These are phyloP conservation scores for Dynastes maya DNA, from an alignment of 2,888 invertebrate species.

Conservation along the genomic window DNA sequence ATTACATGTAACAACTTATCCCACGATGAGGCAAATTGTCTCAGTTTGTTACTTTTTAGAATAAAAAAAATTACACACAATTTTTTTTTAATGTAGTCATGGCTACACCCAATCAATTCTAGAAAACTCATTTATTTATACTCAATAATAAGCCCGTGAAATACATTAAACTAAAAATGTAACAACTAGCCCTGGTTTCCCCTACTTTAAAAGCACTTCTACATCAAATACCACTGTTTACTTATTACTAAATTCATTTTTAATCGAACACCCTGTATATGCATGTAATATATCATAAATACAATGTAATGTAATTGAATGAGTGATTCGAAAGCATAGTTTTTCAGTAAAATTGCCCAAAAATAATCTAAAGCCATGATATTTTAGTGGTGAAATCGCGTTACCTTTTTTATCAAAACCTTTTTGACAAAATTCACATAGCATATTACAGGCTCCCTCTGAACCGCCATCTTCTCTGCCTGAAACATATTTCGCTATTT, in stretches of 20 bases:
- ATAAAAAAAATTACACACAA: no score
- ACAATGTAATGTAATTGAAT: constrained; percentile 17
- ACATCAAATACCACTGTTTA: no score
- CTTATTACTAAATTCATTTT: neutral
- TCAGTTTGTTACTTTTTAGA: no score
- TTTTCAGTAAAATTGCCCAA: constrained; percentile 4
- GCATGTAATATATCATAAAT: constrained; percentile 13
- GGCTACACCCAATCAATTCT: no score
- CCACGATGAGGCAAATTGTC: no score
- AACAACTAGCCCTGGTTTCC: no score
- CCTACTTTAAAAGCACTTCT: neutral
- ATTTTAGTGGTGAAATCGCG: neutral
- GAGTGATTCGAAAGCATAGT: constrained; percentile 19
- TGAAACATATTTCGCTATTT: constrained; percentile 54
- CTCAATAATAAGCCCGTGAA: no score
- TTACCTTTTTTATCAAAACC: constrained; percentile 85
- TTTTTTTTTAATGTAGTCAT: no score
- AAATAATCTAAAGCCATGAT: constrained; percentile 61
- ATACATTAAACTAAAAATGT: no score
- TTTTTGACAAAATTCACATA: constrained; percentile 85
- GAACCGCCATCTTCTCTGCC: constrained; percentile 62
- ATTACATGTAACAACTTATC: no score
- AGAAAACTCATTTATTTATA: no score
- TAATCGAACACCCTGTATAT: constrained; percentile 16
- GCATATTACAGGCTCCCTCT: constrained; percentile 75